Base-by-base conservation (phyloP, 2,113 vertebrate genomes). In the Sphaerodactylus townsendi region DNA sequence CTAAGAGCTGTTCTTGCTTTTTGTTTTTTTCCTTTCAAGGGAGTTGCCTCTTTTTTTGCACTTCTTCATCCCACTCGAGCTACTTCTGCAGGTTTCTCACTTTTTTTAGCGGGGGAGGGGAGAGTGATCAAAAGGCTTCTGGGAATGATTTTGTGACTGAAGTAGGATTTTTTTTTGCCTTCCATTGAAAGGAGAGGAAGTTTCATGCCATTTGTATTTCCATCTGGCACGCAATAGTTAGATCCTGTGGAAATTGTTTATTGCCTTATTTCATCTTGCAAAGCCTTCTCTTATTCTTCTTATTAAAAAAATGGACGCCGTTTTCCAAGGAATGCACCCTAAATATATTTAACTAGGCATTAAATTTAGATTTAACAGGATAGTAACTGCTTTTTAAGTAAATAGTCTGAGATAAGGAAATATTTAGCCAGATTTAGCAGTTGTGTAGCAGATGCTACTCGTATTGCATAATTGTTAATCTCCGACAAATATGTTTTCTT, bases 331-430 rank as follows among this genome's bases (percentile, higher is more conserved):
- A 92, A 92, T 91, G 86, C 65, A 91, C 91, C 79, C 89, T 93
- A 79, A 77, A 86, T 93, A 93, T 95, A 96, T 96, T 95, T 96
- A 95, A 95, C 92, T 93, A 95, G 93, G 91, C 92, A 93, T 95
- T 95, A 93, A 91, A 94, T 96, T 96, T 94, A 95, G 93, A 95
- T 96, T 95, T 94, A 92, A 90, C 91, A 90, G 90, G 91, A 92
- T 95, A 95, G 89, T 92, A 95, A 92, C 90, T 92, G 93, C 90
- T 87, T 93, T 90, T 86, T 94, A 96, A 95, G 94, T 95, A 96
- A 95, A 97, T 95, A 96, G 64, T 94, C 89, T 83, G 79, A 93
- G 93, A 90, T 93, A 93, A 93, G 88, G 95, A 95, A 94, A 94
- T 95, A 92, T 94, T 95, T 94, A 94, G 93, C 91, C 88, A 95